Base-by-base conservation (phyloP, 2,797 vertebrate species). In the Neopelma chrysocephalum region DNA sequence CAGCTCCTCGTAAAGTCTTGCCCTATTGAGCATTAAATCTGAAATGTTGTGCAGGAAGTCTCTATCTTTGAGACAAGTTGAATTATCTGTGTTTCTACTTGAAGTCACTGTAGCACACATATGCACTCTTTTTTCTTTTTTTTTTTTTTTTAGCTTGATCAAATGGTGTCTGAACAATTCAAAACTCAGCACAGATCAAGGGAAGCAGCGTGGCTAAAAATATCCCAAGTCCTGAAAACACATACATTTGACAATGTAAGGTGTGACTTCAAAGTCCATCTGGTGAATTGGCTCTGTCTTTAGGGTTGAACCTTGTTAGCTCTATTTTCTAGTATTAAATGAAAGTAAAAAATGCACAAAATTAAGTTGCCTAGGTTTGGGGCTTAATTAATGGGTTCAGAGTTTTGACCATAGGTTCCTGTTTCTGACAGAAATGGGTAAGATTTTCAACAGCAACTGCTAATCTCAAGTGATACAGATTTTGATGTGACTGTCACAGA, bases 181-280 rank as follows among this genome's bases (percentile, higher is more conserved):
- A 87, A 81, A 93, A 83, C 22, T 77, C 76, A 45, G 26, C n/a
- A 62, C 12, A 90, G 80, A 90, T 92, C 47, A 94, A 95, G 70
- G 47, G 43, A 90, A 45, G 34, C 12, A 83, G 38, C 25, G 19
- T 32, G 19, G 34, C 62, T 94, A 90, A 93, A 95, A 95, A 94
- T 90, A 95, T 32, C 62, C 23, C 38, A 32, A 48, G 5, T 75
- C 29, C 40, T 93, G 82, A 56, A 94, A 90, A 73, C 73, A 80
- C 51, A 60, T 31, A n/a, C 8, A 32, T 48, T 90, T 89, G 43
- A 64, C 26, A 71, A 66, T 90, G 40, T n/a, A 64, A 96, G 40
- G 81, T 70, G 38, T 90, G 81, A 93, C 68, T 94, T 96, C 89
- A 89, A 95, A 94, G 82, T 82, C 75, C 79, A 38, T 86, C 45